Percentiles rank a stretch among this genome's conserved stretches.
These are phyloP conservation scores for Mesorhabditis spiculigera DNA, from an alignment of 2,888 invertebrate genomes.

Conservation along the genomic window DNA sequence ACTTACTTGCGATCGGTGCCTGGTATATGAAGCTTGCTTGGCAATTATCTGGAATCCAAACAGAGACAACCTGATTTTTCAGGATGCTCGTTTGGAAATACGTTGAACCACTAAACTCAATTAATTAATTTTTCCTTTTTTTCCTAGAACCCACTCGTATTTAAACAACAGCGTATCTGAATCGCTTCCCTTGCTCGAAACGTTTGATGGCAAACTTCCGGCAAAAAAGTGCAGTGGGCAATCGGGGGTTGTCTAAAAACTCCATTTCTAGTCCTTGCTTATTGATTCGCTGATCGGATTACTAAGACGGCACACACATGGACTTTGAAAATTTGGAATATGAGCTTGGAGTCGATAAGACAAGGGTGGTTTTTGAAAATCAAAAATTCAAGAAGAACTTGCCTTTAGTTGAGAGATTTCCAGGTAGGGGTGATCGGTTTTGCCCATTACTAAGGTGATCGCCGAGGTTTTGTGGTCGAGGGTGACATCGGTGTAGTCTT, in stretches of 20 bases:
- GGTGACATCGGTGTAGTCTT: too few species aligned
- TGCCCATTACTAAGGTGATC: too few species aligned
- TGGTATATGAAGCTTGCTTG: neutral
- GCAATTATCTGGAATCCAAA: neutral
- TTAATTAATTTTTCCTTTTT: neutral
- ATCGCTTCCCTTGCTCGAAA: neutral
- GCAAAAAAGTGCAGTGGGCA: neutral
- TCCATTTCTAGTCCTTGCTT: neutral
- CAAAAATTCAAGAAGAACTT: too few species aligned
- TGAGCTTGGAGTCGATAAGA: too few species aligned
- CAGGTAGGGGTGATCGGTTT: too few species aligned
- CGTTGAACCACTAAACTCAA: neutral
- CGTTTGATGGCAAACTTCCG: neutral
- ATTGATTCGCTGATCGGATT: neutral
- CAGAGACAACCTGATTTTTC: constrained; percentile 1
- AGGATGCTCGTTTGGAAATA: neutral
- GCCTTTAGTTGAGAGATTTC: too few species aligned
- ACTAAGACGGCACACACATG: too few species aligned
- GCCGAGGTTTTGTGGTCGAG: too few species aligned
- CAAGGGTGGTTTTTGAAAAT: too few species aligned
- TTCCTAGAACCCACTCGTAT: neutral
- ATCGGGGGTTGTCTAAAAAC: neutral
- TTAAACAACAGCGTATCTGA: neutral
- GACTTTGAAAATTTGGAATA: too few species aligned
- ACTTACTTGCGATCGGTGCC: neutral